phyloP scores from a whole-genome alignment of 2,113 vertebrate genomes.

The Todiramphus saurophagus region DNA sequence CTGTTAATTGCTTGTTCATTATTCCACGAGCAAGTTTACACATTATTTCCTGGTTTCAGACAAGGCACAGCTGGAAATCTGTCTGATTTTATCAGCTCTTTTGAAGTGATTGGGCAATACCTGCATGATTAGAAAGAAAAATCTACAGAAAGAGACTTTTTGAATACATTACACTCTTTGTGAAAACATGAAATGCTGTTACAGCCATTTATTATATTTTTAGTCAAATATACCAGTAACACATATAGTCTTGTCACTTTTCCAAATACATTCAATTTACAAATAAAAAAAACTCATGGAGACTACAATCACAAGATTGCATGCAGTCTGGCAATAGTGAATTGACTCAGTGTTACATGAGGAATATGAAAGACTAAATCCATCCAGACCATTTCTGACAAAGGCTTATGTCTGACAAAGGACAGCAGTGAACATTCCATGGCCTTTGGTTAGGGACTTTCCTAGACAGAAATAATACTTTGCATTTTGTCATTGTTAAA shows the following conservation, averaged over 20 bases:
- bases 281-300: neutral
- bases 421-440: neutral
- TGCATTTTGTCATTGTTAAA: neutral
- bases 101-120: neutral
- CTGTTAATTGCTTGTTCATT: constrained; percentile 38
- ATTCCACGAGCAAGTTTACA: neutral
- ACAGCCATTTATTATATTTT: neutral
- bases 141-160: neutral
- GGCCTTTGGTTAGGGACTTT: neutral
- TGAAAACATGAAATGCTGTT: neutral
- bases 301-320: neutral
- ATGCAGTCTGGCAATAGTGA: neutral
- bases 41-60: constrained; percentile 10
- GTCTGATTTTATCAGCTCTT: neutral
- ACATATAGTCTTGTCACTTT: neutral
- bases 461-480: neutral
- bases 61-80: constrained; percentile 8
- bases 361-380: neutral
- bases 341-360: neutral
- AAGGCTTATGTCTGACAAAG: neutral
- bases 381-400: neutral
- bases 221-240: neutral
- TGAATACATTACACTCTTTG: neutral
- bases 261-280: neutral
- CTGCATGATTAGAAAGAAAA: neutral